Percentiles rank a stretch among this genome's conserved stretches.
Evolutionary conservation across 2,797 vertebrate genomes (phyloP).

Genomic region (Eptatretus atami): DNA sequence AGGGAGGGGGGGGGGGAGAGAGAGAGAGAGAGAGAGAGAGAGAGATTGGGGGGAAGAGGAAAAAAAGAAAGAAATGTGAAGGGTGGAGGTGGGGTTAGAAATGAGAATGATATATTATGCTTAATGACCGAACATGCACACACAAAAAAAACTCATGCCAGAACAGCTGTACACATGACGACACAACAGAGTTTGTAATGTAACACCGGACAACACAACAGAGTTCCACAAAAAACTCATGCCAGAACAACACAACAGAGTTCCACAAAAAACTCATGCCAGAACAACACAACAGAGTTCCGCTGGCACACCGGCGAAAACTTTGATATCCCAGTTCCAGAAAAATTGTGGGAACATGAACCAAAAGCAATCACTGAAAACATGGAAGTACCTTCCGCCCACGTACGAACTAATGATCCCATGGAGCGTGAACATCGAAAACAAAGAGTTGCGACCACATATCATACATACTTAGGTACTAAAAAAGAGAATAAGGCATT

Average conservation of each 20-base stretch:
- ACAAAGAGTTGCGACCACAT: too few relatives aligned
- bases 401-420: too few relatives aligned
- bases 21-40: neutral
- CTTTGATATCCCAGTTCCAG: too few relatives aligned
- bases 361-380: too few relatives aligned
- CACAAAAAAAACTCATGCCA: too few relatives aligned
- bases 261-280: neutral
- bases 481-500: too few relatives aligned
- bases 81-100: neutral
- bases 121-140: neutral
- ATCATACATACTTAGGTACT: too few relatives aligned
- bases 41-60: neutral
- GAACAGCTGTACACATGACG: neutral
- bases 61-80: neutral
- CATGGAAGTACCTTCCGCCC: too few relatives aligned
- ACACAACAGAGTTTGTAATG: neutral
- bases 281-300: neutral
- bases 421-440: too few relatives aligned
- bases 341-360: too few relatives aligned
- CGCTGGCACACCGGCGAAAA: too few relatives aligned
- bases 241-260: neutral
- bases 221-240: neutral
- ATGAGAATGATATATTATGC: neutral
- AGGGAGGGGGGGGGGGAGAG: neutral
- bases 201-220: neutral